Evolutionary conservation across 2,888 invertebrate genomes (phyloP).

Genomic region (Thecocarcelia acutangulata): DNA sequence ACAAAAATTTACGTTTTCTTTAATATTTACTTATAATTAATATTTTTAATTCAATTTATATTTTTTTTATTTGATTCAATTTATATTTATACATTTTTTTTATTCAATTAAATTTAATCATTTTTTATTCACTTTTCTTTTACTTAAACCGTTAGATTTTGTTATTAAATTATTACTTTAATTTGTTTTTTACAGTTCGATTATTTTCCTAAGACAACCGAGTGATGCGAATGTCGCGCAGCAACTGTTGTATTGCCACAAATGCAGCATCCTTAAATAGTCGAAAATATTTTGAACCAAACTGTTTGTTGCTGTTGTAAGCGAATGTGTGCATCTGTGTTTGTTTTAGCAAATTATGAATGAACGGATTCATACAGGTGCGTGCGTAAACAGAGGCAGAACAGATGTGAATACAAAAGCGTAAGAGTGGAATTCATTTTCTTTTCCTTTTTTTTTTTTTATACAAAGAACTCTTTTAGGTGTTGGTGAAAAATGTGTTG

Average conservation of each 20-base stretch:
- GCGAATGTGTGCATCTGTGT: slow-evolving; percentile 16
- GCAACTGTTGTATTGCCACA: slow-evolving; percentile 77
- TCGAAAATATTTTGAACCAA: slow-evolving; percentile 53
- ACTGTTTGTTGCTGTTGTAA: slow-evolving; percentile 45
- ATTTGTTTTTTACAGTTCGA: slow-evolving; percentile 15
- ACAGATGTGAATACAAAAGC: neutral
- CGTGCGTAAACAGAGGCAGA: slow-evolving; percentile 67
- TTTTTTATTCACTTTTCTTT: slow-evolving; percentile 57
- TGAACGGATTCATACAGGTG: slow-evolving; percentile 71
- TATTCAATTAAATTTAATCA: slow-evolving; percentile 22
- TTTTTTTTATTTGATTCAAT: too few relatives aligned
- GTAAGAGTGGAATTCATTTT: slow-evolving; percentile 33
- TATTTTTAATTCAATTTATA: neutral
- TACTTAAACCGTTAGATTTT: slow-evolving; percentile 31
- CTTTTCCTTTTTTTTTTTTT: neutral
- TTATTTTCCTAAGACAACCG: slow-evolving; percentile 62
- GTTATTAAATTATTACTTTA: slow-evolving; percentile 18
- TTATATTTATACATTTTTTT: too few relatives aligned
- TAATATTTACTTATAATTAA: too few relatives aligned
- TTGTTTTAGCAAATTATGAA: slow-evolving; percentile 40
- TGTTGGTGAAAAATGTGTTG: slow-evolving; percentile 27
- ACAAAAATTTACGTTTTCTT: too few relatives aligned
- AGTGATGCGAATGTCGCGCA: slow-evolving; percentile 78
- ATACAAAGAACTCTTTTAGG: neutral
- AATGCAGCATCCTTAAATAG: slow-evolving; percentile 80